A percentile compares a stretch with the other conserved stretches of the same genome.
Conservation (phyloP, 92 coral and sea anemone species). For the Isaurus tuberculatus region DNA sequence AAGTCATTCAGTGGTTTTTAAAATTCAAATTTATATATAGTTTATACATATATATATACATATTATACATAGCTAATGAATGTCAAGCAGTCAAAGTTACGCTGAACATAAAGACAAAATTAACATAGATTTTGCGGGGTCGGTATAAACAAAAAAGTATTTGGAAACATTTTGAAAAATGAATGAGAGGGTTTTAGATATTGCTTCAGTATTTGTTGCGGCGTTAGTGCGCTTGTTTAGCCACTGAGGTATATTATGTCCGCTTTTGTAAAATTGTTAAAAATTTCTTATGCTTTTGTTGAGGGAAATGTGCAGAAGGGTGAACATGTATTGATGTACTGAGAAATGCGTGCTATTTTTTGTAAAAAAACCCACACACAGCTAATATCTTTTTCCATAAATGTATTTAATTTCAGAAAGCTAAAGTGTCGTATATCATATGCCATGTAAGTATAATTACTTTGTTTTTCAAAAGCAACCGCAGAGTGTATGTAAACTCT, state of each 20-base stretch:
- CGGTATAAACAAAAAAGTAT: not conserved
- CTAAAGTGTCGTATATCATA: not conserved
- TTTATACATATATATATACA: not conserved
- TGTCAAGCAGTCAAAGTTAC: not conserved
- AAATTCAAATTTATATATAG: not conserved
- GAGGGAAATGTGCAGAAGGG: not conserved
- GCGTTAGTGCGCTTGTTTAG: not conserved
- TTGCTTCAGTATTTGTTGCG: not conserved
- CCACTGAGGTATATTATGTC: constrained; percentile 12
- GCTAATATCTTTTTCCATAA: not conserved
- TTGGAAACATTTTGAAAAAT: not conserved
- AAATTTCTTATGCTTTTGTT: not conserved
- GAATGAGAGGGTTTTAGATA: not conserved
- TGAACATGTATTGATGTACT: not conserved
- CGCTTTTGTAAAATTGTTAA: not conserved
- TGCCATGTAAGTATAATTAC: not conserved
- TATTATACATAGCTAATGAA: not conserved
- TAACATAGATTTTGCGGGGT: not conserved
- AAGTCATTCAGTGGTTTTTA: not conserved
- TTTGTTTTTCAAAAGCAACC: not conserved
- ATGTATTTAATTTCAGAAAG: not conserved
- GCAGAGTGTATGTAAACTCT: not conserved
- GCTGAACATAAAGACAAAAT: not conserved
- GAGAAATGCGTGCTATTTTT: not conserved
- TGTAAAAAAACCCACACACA: not conserved